phyloP scores from a whole-genome alignment of 2,797 vertebrate species.

The Bovichtus diacanthus region DNA sequence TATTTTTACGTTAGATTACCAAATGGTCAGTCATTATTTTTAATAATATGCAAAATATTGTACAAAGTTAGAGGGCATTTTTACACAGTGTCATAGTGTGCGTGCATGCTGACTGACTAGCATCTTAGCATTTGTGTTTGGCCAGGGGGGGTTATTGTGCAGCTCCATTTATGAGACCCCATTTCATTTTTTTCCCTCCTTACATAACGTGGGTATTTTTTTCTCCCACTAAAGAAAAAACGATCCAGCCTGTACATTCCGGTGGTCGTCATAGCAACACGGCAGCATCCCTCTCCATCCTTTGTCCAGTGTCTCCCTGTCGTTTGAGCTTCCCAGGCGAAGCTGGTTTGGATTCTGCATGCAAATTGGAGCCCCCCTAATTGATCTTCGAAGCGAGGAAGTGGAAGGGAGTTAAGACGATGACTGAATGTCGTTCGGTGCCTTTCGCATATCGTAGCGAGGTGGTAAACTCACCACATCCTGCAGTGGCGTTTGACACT shows the following conservation, averaged over 20 bases:
- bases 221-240: constrained; percentile 63
- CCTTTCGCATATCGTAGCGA: constrained; percentile 43
- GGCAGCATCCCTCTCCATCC: constrained; percentile 79
- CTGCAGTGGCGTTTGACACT: constrained; percentile 11
- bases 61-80: not conserved
- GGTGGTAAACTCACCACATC: constrained; percentile 37
- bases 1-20: constrained; percentile 12
- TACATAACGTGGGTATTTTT: constrained; percentile 74
- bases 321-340: constrained; percentile 68
- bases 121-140: constrained; percentile 51
- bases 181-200: constrained; percentile 61
- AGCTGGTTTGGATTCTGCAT: constrained; percentile 63
- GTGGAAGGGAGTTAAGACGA: constrained; percentile 25
- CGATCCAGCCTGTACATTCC: constrained; percentile 80
- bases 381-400: constrained; percentile 46
- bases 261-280: constrained; percentile 85
- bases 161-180: constrained; percentile 68
- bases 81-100: constrained; percentile 11
- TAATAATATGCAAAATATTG: not conserved
- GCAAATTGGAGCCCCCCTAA: constrained; percentile 55
- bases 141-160: constrained; percentile 45
- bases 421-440: constrained; percentile 50
- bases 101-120: constrained; percentile 27
- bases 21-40: constrained; percentile 6
- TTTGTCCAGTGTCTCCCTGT: constrained; percentile 75